phyloP scores from a whole-genome alignment of 1,140 invertebrate species.

The Wasmannia auropunctata region DNA sequence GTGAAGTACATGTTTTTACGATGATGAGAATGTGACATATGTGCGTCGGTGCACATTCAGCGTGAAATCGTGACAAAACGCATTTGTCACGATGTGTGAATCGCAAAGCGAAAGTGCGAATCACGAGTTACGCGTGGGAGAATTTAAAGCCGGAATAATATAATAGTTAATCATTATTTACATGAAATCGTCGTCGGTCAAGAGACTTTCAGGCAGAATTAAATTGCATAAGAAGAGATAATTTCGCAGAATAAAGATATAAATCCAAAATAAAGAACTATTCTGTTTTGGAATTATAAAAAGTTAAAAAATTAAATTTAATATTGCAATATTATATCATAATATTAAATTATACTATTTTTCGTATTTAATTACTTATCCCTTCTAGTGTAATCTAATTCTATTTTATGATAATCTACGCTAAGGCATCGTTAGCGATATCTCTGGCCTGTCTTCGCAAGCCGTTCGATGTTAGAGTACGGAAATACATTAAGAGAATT shows the following conservation, averaged over 20 bases:
- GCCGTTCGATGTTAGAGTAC: slow-evolving; percentile 47
- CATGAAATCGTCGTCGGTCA: slow-evolving; percentile 22
- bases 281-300: background rate
- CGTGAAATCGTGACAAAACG: slow-evolving; percentile 12
- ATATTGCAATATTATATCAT: background rate
- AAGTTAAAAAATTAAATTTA: background rate
- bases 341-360: background rate
- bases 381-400: slow-evolving; percentile 14
- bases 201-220: slow-evolving; percentile 17
- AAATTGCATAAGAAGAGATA: background rate
- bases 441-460: background rate
- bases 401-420: background rate
- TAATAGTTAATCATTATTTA: slow-evolving; percentile 35
- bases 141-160: slow-evolving; percentile 11
- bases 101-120: slow-evolving; percentile 19
- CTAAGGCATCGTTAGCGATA: slow-evolving; percentile 3
- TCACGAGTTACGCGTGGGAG: background rate
- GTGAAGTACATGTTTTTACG: background rate
- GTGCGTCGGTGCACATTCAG: background rate
- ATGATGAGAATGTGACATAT: background rate
- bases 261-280: background rate
- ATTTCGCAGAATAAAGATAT: background rate
- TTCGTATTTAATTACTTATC: background rate
- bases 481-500: background rate
- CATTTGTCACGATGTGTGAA: slow-evolving; percentile 18